phyloP scores from a whole-genome alignment of 1,140 invertebrate species.

The Lysiphlebus fabarum region DNA sequence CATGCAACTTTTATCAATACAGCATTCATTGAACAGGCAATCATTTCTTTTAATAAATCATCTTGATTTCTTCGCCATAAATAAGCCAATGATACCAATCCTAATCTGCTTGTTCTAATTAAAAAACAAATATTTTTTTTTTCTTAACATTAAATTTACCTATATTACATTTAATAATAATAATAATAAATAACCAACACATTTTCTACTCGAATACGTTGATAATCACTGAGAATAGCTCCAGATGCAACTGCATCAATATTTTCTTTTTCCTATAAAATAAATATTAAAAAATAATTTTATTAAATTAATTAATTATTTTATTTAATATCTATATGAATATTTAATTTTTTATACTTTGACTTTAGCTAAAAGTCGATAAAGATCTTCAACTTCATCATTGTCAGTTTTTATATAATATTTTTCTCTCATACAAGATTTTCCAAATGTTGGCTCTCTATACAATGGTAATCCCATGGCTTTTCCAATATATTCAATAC shows the following conservation, averaged over 20 bases:
- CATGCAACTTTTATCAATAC: conserved; percentile 96
- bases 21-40: conserved; percentile 85
- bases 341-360: conserved; percentile 64
- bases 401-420: conserved; percentile 80
- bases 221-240: conserved; percentile 97
- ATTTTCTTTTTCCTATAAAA: conserved; percentile 71
- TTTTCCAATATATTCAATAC: conserved; percentile 85
- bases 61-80: conserved; percentile 92
- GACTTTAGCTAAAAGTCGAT: conserved; percentile 75
- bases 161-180: conserved; percentile 10
- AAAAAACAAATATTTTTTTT: conserved; percentile 45
- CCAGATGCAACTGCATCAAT: conserved; percentile 93
- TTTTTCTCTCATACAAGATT: conserved; percentile 72
- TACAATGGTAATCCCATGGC: conserved; percentile 92
- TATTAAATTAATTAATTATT: neutral
- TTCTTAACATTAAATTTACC: neutral
- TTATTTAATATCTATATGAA: neutral
- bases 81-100: conserved; percentile 84
- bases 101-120: conserved; percentile 68
- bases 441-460: conserved; percentile 78
- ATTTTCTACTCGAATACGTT: conserved; percentile 95
- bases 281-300: conserved; percentile 19
- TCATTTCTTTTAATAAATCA: conserved; percentile 96
- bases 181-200: conserved; percentile 66
- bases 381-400: conserved; percentile 99